Conservation (phyloP, 2,797 vertebrate genomes). For the Sebastes jordani region DNA sequence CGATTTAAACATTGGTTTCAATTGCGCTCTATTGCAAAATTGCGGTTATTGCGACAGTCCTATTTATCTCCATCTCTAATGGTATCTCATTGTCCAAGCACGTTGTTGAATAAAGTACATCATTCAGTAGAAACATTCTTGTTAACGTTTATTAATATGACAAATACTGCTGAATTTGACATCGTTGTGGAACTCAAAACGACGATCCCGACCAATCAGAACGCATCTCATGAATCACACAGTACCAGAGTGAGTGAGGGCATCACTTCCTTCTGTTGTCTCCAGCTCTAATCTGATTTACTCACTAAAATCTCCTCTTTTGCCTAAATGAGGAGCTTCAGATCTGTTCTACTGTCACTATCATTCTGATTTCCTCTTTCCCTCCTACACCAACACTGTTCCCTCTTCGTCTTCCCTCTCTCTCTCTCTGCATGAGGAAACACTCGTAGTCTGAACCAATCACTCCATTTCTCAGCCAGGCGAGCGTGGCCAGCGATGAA, state of each 20-base stretch:
- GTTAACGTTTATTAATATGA: not conserved
- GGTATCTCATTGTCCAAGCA: not conserved
- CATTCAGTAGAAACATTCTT: not conserved
- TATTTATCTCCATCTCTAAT: not conserved
- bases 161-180: not conserved
- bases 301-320: not conserved
- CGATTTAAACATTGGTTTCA: too few species aligned
- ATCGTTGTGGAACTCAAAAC: not conserved
- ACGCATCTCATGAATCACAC: not conserved
- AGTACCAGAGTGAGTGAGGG: not conserved
- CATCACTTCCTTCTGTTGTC: not conserved
- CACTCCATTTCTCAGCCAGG: constrained; percentile 27
- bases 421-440: not conserved
- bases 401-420: not conserved
- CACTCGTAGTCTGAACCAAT: constrained; percentile 13
- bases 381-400: not conserved
- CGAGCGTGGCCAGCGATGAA: not conserved
- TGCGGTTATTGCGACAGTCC: rapidly evolving
- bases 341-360: not conserved
- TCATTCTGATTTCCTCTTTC: not conserved
- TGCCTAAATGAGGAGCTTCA: not conserved
- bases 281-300: not conserved
- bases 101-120: not conserved
- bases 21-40: too few species aligned
- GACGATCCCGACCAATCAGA: not conserved